phyloP scores from a whole-genome alignment of 2,113 vertebrate genomes.

The Python bivittatus region DNA sequence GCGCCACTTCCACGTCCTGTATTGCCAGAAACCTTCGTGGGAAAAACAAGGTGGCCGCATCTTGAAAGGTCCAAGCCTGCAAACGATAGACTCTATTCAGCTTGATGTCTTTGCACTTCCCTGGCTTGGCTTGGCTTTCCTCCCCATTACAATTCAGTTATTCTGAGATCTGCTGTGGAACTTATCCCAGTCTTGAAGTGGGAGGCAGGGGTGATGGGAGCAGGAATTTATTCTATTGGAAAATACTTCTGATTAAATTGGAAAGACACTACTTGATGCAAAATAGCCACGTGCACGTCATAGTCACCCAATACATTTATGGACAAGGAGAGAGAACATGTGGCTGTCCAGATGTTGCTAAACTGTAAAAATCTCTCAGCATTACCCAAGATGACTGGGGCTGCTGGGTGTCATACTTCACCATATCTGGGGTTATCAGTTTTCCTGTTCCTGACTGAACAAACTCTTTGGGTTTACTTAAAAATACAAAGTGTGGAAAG shows the following conservation, averaged over 20 bases:
- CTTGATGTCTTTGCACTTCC: neutral
- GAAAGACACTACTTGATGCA: neutral
- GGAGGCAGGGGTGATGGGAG: neutral
- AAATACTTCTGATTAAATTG: neutral
- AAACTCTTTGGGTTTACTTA: neutral
- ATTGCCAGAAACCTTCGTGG: neutral
- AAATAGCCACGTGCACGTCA: neutral
- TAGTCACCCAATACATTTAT: neutral
- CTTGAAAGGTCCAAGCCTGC: neutral
- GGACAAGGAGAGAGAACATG: neutral
- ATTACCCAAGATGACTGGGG: neutral
- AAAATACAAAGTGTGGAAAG: neutral
- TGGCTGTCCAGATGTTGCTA: neutral
- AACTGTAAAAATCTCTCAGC: neutral
- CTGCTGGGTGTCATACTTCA: neutral
- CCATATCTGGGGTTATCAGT: neutral
- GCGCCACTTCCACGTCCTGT: neutral
- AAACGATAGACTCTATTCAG: neutral
- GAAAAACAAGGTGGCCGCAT: neutral
- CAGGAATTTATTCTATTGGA: neutral
- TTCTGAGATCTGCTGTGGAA: neutral
- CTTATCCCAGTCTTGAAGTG: neutral
- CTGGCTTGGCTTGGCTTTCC: neutral
- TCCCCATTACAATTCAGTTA: neutral
- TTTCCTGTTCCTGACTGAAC: neutral